Conservation (phyloP, 64 coral and sea anemone genomes). For the Porites lutea region DNA sequence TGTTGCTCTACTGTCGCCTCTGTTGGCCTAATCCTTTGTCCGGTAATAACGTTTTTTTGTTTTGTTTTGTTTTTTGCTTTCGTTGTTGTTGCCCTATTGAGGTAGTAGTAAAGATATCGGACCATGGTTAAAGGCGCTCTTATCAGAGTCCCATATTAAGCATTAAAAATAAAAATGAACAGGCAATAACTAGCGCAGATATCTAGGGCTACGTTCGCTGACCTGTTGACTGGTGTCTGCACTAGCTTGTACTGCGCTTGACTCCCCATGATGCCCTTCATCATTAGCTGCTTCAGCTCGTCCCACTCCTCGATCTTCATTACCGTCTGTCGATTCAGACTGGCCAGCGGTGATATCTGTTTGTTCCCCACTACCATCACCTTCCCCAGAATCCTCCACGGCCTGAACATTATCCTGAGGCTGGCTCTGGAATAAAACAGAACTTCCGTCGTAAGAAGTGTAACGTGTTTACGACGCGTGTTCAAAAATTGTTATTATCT, state of each 20-base stretch:
- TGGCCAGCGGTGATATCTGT: constrained; percentile 65
- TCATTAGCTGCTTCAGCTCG: constrained; percentile 59
- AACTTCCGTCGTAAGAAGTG: background rate
- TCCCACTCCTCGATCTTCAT: constrained; percentile 76
- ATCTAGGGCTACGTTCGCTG: background rate
- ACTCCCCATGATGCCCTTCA: constrained; percentile 84
- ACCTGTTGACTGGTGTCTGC: constrained; percentile 74
- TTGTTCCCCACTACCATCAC: constrained; percentile 68
- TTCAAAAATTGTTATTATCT: no score
- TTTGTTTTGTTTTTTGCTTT: no score
- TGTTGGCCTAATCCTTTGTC: no score
- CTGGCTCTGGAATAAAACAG: constrained; percentile 17
- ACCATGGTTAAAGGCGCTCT: no score
- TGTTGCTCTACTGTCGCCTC: no score
- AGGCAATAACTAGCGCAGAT: background rate
- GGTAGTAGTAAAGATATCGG: no score
- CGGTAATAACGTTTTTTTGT: no score
- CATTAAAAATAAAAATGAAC: background rate
- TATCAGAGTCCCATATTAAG: no score
- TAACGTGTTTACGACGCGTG: no score
- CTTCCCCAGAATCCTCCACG: constrained; percentile 78
- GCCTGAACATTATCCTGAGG: constrained; percentile 76
- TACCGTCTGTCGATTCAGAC: constrained; percentile 68
- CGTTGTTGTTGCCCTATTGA: no score
- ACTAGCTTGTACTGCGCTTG: constrained; percentile 41